phyloP scores from a whole-genome alignment of 2,797 vertebrate species.

The Tokudaia tokunoshimensis region DNA sequence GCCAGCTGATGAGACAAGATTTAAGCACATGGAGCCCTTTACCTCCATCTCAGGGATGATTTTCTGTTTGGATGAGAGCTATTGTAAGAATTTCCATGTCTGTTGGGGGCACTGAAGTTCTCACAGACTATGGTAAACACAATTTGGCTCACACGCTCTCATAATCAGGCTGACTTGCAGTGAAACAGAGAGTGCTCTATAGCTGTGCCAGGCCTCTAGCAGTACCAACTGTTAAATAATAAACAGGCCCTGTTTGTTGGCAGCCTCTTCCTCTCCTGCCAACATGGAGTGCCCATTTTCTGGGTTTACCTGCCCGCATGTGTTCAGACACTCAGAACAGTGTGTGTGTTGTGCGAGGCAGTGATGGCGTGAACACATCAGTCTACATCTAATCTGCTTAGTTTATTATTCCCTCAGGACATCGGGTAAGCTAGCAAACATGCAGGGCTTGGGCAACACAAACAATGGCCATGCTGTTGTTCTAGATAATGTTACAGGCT shows the following conservation, averaged over 20 bases:
- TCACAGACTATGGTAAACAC: slow-evolving; percentile 87
- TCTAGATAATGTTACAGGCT: slow-evolving; percentile 87
- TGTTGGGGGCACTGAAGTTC: slow-evolving; percentile 87
- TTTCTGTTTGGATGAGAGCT: slow-evolving; percentile 80
- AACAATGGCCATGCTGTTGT: slow-evolving; percentile 87
- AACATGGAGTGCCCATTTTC: slow-evolving; percentile 83
- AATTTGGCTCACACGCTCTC: slow-evolving; percentile 88
- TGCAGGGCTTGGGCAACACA: slow-evolving; percentile 85
- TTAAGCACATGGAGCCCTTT: not conserved
- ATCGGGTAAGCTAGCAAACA: slow-evolving; percentile 85
- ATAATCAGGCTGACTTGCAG: slow-evolving; percentile 89
- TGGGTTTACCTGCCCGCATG: slow-evolving; percentile 86
- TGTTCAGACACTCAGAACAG: slow-evolving; percentile 78
- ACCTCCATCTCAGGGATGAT: slow-evolving; percentile 57
- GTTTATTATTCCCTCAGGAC: slow-evolving; percentile 87
- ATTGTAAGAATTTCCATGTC: slow-evolving; percentile 86
- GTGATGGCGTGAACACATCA: slow-evolving; percentile 80
- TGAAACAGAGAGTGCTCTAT: slow-evolving; percentile 90
- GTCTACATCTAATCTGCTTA: slow-evolving; percentile 88
- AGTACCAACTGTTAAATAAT: slow-evolving; percentile 93
- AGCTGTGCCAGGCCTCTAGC: slow-evolving; percentile 91
- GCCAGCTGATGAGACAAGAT: slow-evolving; percentile 58
- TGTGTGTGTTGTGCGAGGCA: slow-evolving; percentile 67
- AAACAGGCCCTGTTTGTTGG: slow-evolving; percentile 91
- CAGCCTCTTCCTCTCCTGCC: slow-evolving; percentile 82